Evolutionary conservation across 2,113 vertebrate genomes (phyloP).

Genomic region (Protomyctophum bolini): DNA sequence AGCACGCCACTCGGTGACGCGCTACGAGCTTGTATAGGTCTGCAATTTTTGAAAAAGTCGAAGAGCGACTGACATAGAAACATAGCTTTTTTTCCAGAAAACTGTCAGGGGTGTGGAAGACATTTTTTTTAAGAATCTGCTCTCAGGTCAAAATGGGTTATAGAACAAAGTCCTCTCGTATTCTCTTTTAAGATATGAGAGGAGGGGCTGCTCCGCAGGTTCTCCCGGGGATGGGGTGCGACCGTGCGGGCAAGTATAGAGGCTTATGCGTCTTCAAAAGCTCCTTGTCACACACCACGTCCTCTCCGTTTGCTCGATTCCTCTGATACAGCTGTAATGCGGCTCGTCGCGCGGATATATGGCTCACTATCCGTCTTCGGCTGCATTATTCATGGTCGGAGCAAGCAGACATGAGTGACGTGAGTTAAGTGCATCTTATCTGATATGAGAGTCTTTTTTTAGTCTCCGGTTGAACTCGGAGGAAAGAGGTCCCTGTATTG

Average conservation of each 20-base stretch:
- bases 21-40: too few species aligned
- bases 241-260: not conserved
- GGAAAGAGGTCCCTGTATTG: not conserved
- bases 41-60: too few species aligned
- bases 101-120: too few species aligned
- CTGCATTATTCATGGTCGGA: slow-evolving; percentile 59
- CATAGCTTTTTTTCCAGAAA: too few species aligned
- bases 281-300: slow-evolving; percentile 26
- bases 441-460: slow-evolving; percentile 28
- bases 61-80: too few species aligned
- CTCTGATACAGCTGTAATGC: slow-evolving; percentile 44
- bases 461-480: slow-evolving; percentile 14
- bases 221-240: slow-evolving; percentile 11
- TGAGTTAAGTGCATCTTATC: slow-evolving; percentile 26
- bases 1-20: too few species aligned
- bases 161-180: not conserved
- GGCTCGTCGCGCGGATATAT: slow-evolving; percentile 51
- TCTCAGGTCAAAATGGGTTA: too few species aligned
- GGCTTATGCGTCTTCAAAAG: slow-evolving; percentile 44
- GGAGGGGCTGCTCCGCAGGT: too few species aligned
- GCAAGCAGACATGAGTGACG: slow-evolving; percentile 41
- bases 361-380: slow-evolving; percentile 60
- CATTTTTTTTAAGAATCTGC: too few species aligned
- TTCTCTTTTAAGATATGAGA: too few species aligned
- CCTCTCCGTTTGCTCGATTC: not conserved